Percentiles rank a stretch among this genome's conserved stretches.
These are phyloP conservation scores for Oophaga sylvatica DNA, from an alignment of 2,797 vertebrate genomes.

Conservation along the genomic window DNA sequence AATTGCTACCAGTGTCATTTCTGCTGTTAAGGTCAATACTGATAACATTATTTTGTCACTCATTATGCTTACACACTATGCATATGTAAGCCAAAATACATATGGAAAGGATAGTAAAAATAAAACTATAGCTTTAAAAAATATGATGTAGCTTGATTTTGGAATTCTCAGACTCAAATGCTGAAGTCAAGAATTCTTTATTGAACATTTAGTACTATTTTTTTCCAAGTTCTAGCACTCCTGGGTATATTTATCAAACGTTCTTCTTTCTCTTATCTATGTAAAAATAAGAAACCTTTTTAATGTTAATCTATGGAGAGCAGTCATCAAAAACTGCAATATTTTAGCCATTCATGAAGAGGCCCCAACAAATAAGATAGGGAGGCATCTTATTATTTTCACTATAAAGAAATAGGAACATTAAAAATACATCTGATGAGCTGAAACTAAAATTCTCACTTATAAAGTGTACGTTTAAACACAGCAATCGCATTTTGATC, in stretches of 20 bases:
- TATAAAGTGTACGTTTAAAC: neutral
- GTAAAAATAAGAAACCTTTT: conserved; percentile 31
- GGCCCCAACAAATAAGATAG: conserved; percentile 21
- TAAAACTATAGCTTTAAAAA: neutral
- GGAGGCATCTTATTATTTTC: conserved; percentile 12
- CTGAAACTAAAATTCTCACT: neutral
- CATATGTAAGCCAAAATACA: neutral
- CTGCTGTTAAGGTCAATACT: neutral
- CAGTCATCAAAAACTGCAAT: conserved; percentile 32
- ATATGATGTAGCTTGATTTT: neutral
- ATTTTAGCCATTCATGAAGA: conserved; percentile 37
- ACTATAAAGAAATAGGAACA: conserved; percentile 21
- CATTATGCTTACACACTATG: neutral
- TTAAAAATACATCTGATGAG: conserved; percentile 31
- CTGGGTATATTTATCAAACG: conserved; percentile 32
- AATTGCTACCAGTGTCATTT: neutral
- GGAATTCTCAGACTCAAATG: neutral
- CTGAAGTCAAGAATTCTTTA: neutral
- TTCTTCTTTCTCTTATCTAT: conserved; percentile 23
- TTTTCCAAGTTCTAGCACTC: conserved; percentile 32
- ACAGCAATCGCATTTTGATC: neutral
- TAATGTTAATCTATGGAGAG: conserved; percentile 31
- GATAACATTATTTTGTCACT: neutral
- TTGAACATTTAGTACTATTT: conserved; percentile 14
- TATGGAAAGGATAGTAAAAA: neutral